Evolutionary conservation across 2,113 vertebrate genomes (phyloP).

Genomic region (Tupaia tana): DNA sequence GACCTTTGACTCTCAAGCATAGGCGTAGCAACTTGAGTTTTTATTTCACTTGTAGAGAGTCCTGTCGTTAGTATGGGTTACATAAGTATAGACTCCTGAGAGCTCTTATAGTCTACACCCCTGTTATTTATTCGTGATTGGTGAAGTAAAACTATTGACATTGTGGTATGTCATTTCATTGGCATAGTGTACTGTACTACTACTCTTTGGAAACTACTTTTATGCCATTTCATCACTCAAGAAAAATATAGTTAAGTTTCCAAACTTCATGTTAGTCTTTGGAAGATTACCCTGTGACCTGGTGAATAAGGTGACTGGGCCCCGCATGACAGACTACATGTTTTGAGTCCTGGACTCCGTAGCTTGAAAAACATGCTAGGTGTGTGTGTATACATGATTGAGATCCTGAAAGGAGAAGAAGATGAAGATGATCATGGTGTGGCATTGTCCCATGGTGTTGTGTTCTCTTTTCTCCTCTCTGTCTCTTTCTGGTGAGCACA

Average conservation of each 20-base stretch:
- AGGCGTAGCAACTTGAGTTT: not conserved
- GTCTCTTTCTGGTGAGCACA: no score
- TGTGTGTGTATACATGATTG: no score
- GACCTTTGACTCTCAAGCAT: not conserved
- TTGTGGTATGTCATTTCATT: not conserved
- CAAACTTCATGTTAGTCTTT: not conserved
- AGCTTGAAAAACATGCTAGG: no score
- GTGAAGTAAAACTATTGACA: rapidly evolving
- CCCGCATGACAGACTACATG: no score
- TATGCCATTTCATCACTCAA: not conserved
- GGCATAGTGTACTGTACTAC: not conserved
- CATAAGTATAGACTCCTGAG: not conserved
- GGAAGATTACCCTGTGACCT: no score
- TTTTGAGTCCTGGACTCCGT: no score
- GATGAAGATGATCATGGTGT: no score
- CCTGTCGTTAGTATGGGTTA: not conserved
- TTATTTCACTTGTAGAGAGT: not conserved
- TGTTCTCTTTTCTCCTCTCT: no score
- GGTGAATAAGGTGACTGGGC: no score
- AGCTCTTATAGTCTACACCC: not conserved
- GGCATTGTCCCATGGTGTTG: no score
- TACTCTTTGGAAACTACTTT: not conserved
- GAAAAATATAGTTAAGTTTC: not conserved
- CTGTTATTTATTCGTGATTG: not conserved
- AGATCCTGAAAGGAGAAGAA: no score